Evolutionary conservation across 2,888 invertebrate species (phyloP), one percentile per base, ranked within the genome.

Genomic region (Leptothorax acervorum): DNA sequence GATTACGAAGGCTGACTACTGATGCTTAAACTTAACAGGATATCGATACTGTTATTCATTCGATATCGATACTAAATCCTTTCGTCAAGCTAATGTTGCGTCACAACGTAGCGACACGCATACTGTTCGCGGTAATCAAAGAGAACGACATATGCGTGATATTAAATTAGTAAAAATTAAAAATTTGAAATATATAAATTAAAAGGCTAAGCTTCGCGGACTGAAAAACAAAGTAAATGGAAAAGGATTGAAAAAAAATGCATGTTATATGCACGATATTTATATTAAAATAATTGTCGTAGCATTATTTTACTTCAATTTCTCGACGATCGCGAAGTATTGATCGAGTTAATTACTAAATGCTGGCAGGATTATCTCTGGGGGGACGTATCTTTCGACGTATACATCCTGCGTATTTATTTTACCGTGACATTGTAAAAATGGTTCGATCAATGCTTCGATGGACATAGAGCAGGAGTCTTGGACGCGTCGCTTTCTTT

Each of bases 401-500:
- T 23, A 35, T 42, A 42, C n/a, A 68, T 51, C 66, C 18, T 39
- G 28, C 18, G 15, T 1, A 66, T 1, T 39, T 66, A 39, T 51
- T 66, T 66, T 28, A 53, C n/a, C 76, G 28, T 28, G 42, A 55
- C 23, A 18, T 53, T 31, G 9, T 70, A 78, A 83, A 79, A 71
- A 68, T 78, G 15, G 1, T 68, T 55, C 15, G 31, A 70, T 78
- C 55, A 28, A 31, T 68, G 78, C 55, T 70, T 78, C 42, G 55
- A 70, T 53, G 70, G n/a, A 23, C 23, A 23, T 23, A 23, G 23
- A 76, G 55, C 62, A 76, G 79, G 81, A 75, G 73, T 75, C 66
- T 82, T 45, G 53, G 51, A 78, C 57, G 51, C 55, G 23, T 83
- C 73, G 76, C 63, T 86, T 89, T 87, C 86, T 68, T 78, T 65